Base-by-base conservation (phyloP, 2,888 invertebrate genomes). In the Chrysolina americana region DNA sequence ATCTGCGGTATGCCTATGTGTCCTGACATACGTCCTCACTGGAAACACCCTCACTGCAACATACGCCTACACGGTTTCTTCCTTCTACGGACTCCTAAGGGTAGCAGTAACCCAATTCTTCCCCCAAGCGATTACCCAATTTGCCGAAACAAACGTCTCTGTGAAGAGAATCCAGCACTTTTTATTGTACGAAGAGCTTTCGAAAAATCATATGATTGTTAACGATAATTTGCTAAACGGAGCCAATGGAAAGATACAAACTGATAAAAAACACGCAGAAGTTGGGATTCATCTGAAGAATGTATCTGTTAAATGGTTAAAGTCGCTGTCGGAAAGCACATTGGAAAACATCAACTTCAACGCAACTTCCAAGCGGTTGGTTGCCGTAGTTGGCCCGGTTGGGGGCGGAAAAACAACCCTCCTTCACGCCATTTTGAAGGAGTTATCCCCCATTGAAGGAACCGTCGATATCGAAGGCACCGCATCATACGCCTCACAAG, bases 401-500 rank as follows among this genome's bases (percentile, higher is more conserved):
- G 93, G 93, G n/a, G 87, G 91, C 19, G 92, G 93, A 17, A 93
- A 93, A 87, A 89, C 88, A 28, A 88, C 87, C 64, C 76, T 91
- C 0, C 86, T 91, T 2, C 89, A 91, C 78, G 86, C 88, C 1
- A 89, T 91, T 62, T 88, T 97, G 28, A 92, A 92, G 68, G 96
- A 97, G 87, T 86, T 96, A 44, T 92, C 93, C 1, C 86, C 94
- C 1, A 83, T 86, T 17, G 86, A 89, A 3, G 96, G 96, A 15
- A 88, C 87, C 3, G 93, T 95, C 5, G 89, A 91, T 83, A 89
- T 95, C 10, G 91, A 90, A 8, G 96, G 96, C 9, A 89, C 89
- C 1, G 89, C 93, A 0, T 92, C 93, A 0, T 97, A 96, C 84
- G 94, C 95, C 1, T 92, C 95, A 65, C 96, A 96, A 86, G 94